Conservation (phyloP, 2,113 vertebrate species). For the Pholis gunnellus region DNA sequence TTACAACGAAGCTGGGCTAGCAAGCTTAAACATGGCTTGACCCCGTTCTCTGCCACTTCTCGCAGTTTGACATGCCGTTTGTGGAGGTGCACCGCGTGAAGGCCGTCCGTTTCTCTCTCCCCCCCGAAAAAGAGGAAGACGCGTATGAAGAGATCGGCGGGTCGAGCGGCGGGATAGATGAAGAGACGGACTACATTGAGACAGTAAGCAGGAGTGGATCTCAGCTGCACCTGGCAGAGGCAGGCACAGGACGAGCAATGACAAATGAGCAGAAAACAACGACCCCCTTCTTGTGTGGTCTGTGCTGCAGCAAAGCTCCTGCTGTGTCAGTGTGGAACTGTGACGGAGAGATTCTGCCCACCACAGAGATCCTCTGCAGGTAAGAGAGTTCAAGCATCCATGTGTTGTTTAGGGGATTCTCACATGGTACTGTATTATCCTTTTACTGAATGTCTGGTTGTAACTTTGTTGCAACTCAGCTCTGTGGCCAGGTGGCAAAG, state of each 20-base stretch:
- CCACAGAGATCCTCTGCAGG: conserved; percentile 82
- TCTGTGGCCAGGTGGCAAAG: background rate
- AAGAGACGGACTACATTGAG: conserved; percentile 24
- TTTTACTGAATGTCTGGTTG: background rate
- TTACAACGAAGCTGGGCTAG: background rate
- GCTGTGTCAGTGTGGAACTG: conserved; percentile 86
- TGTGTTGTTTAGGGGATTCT: background rate
- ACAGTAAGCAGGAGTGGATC: conserved; percentile 61
- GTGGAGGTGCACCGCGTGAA: conserved; percentile 88
- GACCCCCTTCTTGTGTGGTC: conserved; percentile 65
- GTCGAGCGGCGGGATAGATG: background rate
- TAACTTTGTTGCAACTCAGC: background rate
- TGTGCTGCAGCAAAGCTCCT: conserved; percentile 72
- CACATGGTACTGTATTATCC: background rate
- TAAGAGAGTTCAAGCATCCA: conserved; percentile 34
- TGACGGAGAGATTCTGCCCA: conserved; percentile 85
- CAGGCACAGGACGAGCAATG: conserved; percentile 4
- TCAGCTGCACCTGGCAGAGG: conserved; percentile 65
- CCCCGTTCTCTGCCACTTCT: background rate
- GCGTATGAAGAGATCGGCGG: conserved; percentile 34
- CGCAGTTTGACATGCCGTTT: conserved; percentile 88
- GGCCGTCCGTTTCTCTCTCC: conserved; percentile 81
- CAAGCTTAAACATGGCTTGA: background rate
- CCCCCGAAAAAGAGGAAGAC: conserved; percentile 56
- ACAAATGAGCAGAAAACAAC: conserved; percentile 35